Percentiles rank a stretch among this genome's conserved stretches.
Conservation (phyloP, 2,113 vertebrate genomes). For the Columba livia region DNA sequence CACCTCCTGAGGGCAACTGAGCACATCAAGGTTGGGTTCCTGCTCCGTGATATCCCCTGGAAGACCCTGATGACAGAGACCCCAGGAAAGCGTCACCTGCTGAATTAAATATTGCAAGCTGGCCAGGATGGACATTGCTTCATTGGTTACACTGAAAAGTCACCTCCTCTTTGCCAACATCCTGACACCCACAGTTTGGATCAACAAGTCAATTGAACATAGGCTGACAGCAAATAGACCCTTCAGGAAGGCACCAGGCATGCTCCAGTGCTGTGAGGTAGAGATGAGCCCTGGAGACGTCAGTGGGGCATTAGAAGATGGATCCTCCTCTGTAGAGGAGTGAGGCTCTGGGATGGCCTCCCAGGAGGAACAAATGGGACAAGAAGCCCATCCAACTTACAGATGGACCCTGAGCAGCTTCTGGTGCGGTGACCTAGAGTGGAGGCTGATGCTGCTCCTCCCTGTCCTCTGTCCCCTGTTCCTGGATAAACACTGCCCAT, state of each 20-base stretch:
- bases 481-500: neutral
- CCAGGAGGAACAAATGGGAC: neutral
- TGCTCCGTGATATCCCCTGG: neutral
- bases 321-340: neutral
- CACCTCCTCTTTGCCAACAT: neutral
- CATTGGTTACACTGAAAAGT: neutral
- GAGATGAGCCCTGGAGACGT: fast-evolving
- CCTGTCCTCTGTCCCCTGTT: neutral
- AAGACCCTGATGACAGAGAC: neutral
- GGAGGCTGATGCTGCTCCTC: neutral
- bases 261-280: neutral
- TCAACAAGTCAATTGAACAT: neutral
- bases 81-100: neutral
- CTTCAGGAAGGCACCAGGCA: neutral
- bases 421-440: neutral
- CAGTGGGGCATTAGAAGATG: neutral
- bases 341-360: neutral
- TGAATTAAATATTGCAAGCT: neutral
- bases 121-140: neutral
- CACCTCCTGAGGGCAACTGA: neutral
- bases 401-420: neutral
- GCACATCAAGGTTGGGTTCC: neutral
- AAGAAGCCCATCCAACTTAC: neutral
- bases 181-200: neutral
- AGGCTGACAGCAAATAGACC: neutral